Base-by-base conservation (phyloP, 2,888 invertebrate species). In the Taphrorychus bicolor region DNA sequence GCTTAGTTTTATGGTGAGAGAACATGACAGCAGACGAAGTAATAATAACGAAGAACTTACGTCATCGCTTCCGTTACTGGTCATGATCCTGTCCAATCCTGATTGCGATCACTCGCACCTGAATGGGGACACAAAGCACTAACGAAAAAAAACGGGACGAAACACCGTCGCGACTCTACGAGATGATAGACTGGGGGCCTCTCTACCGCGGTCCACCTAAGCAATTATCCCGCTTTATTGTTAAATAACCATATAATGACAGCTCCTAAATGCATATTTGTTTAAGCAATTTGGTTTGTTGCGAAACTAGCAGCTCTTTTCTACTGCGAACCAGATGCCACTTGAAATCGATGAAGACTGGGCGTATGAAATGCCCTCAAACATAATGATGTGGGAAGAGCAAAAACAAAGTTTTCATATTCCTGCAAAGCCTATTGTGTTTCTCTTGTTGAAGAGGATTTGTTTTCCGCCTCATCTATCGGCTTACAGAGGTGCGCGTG, bases 141-240 rank as follows among this genome's bases (percentile, higher is more conserved):
- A n/a, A n/a, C n/a, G n/a, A n/a, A 58, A 57, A 66, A 64, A 59
- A 18, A 48, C 24, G 59, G 61, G 51, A 60, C 67, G 62, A 32
- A 57, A 56, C 49, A 18, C 40, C 54, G 54, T 23, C 52, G 57
- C 63, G 56, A 60, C 59, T 53, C 41, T 40, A 51, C 49, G 58
- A 45, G 41, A 63, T n/a, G n/a, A n/a, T 59, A 51, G 63, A 68
- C 64, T 67, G 61, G 42, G n/a, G 40, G 41, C 51, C 57, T 16
- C 51, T 22, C 52, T 19, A 41, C 52, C 16, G 61, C 23, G 58
- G 17, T 53, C 32, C 54, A 22, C 51, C 24, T 53, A 18, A 51
- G 57, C 59, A 67, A 67, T 67, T 67, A 62, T 59, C 56, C 51
- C 21, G 40, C 68, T 59, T 60, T 68, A 64, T 49, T 59, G 63